phyloP scores from a whole-genome alignment of 2,113 vertebrate species.

The Potamarius usumacintae region DNA sequence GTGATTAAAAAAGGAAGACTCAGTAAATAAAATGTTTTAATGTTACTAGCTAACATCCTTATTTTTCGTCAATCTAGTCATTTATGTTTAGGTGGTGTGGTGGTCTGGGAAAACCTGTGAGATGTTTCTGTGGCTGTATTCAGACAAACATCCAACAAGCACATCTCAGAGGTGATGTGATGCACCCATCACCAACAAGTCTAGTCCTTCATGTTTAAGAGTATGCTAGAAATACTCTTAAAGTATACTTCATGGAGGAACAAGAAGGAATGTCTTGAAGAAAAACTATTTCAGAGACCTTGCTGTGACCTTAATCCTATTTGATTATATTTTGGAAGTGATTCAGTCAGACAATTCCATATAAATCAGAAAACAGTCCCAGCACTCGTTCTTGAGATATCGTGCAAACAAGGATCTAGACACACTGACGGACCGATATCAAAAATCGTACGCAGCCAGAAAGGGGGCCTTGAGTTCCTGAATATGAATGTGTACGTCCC shows the following conservation, averaged over 20 bases:
- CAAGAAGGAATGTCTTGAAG: not conserved
- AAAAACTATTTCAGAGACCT: not conserved
- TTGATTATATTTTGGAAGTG: not conserved
- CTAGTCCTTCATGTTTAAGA: not conserved
- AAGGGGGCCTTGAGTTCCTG: no score
- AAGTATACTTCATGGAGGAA: not conserved
- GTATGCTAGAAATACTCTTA: not conserved
- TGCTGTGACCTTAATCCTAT: not conserved
- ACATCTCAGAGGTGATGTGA: not conserved
- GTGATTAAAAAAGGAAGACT: not conserved
- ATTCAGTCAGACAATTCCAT: no score
- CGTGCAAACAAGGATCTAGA: no score
- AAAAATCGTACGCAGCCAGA: no score
- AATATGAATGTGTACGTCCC: no score
- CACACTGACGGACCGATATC: no score
- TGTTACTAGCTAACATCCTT: not conserved
- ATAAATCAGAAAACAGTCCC: no score
- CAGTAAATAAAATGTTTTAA: not conserved
- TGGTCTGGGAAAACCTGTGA: not conserved
- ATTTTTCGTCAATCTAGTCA: no score
- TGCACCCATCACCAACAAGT: not conserved
- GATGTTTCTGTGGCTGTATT: not conserved
- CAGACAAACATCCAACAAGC: not conserved
- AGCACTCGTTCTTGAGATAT: no score
- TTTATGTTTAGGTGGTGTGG: not conserved